Evolutionary conservation across 2,888 invertebrate species (phyloP), one percentile per base, ranked within the genome.

Genomic region (Brenthis daphne): DNA sequence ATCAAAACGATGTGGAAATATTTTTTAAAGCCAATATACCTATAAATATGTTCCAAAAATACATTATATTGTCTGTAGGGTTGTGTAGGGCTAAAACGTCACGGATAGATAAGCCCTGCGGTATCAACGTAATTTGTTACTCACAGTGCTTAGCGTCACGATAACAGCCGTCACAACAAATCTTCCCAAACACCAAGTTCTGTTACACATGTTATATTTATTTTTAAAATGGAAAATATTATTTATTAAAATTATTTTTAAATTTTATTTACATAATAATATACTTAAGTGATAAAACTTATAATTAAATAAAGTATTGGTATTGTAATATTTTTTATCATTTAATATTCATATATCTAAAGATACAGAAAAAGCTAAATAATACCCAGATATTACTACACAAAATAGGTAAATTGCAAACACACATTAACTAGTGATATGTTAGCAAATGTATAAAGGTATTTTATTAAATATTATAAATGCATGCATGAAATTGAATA

Each of bases 101-200:
- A 65, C 37, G 70, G 55, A 69, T 72, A 77, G 76, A 77, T 76
- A 69, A 71, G 67, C 76, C 74, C 74, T 71, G 68, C 67, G 72
- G 74, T 67, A 76, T 75, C 82, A 81, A 78, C 81, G 79, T 82
- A 83, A 86, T 87, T 86, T 85, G 85, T 86, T 82, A 84, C 82
- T 81, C 81, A 82, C 80, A 82, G 83, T 73, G 75, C 74, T 74
- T 73, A 72, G 65, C 67, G 75, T 65, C 67, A 58, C 65, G 71
- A 72, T 71, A 75, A 70, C 70, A 57, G 65, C 66, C 68, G 43
- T 60, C 70, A 65, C 69, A 69, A 74, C 72, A 75, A 76, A 77
- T 73, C 75, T 71, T 68, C 60, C 48, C 64, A 64, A 70, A 65
- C 63, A 57, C 65, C 57, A 50, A 48, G 64, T 51, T 55, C 50